Percentiles rank a stretch among this genome's conserved stretches.
phyloP scores from a whole-genome alignment of 2,797 vertebrate species.

The Enteromius afrohamiltoni region DNA sequence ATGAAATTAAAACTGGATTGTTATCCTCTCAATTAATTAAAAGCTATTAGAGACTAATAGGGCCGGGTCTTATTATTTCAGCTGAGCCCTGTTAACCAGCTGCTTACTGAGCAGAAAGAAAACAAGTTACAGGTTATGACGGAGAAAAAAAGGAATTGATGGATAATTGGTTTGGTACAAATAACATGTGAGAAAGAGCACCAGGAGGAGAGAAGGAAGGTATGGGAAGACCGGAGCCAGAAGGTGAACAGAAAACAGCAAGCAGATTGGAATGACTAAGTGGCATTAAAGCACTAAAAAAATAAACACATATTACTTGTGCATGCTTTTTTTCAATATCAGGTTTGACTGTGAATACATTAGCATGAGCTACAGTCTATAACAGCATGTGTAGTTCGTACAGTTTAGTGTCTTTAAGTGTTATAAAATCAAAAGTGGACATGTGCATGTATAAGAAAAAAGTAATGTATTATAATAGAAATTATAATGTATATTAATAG shows the following conservation, averaged over 20 bases:
- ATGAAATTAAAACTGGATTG: slow-evolving; percentile 58
- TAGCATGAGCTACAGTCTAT: not conserved
- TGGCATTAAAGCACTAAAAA: slow-evolving; percentile 47
- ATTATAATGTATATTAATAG: too few species aligned
- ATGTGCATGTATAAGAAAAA: not conserved
- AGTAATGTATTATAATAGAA: too few species aligned
- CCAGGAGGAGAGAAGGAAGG: slow-evolving; percentile 31
- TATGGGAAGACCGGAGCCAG: slow-evolving; percentile 40
- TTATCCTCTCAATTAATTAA: slow-evolving; percentile 59
- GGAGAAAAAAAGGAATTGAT: slow-evolving; percentile 35
- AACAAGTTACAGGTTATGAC: slow-evolving; percentile 35
- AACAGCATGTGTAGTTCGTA: not conserved
- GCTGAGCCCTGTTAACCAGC: slow-evolving; percentile 13
- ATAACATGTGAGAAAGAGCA: slow-evolving; percentile 46
- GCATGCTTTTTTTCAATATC: not conserved
- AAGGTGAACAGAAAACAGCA: slow-evolving; percentile 29
- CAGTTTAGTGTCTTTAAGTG: not conserved
- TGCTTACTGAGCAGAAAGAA: slow-evolving; percentile 20
- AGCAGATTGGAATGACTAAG: slow-evolving; percentile 30
- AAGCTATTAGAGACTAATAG: slow-evolving; percentile 55
- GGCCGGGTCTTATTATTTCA: slow-evolving; percentile 49
- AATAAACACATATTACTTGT: slow-evolving; percentile 29
- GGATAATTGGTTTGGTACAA: slow-evolving; percentile 45
- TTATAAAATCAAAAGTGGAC: not conserved
- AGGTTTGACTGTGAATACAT: not conserved